Percentiles rank a stretch among this genome's conserved stretches.
phyloP scores from a whole-genome alignment of 2,888 invertebrate species.

The Gari tellinella region DNA sequence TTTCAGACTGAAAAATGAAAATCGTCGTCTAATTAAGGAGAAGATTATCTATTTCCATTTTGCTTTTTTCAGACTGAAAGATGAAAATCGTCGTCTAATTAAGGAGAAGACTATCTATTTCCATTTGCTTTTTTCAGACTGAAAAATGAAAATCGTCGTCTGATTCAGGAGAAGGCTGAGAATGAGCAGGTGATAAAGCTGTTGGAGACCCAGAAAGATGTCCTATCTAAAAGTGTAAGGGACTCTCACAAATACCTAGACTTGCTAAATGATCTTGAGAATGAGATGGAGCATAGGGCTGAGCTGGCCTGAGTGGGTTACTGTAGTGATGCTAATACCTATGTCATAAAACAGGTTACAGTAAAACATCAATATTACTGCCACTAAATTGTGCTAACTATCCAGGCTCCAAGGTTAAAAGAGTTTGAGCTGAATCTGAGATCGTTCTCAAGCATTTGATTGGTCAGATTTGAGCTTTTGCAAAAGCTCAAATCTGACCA shows the following conservation, averaged over 20 bases:
- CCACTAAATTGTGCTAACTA: too few species aligned
- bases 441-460: too few species aligned
- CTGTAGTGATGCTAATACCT: too few species aligned
- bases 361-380: too few species aligned
- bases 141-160: slow-evolving; percentile 77
- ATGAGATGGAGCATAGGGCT: too few species aligned
- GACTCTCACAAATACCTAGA: slow-evolving; percentile 58
- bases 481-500: too few species aligned
- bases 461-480: too few species aligned
- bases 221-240: slow-evolving; percentile 81
- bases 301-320: too few species aligned
- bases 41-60: too few species aligned
- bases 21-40: slow-evolving; percentile 78
- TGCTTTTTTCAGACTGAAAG: slow-evolving; percentile 75
- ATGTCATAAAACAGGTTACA: too few species aligned
- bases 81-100: slow-evolving; percentile 77
- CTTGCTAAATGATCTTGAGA: slow-evolving; percentile 30
- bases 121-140: slow-evolving; percentile 69
- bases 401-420: too few species aligned
- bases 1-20: slow-evolving; percentile 77
- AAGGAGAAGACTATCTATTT: slow-evolving; percentile 80
- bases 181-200: slow-evolving; percentile 82
- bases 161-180: slow-evolving; percentile 80
- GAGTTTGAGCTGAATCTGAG: too few species aligned
- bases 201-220: slow-evolving; percentile 82